Evolutionary conservation across 2,888 invertebrate species (phyloP).

Genomic region (Priocnemis perturbator): DNA sequence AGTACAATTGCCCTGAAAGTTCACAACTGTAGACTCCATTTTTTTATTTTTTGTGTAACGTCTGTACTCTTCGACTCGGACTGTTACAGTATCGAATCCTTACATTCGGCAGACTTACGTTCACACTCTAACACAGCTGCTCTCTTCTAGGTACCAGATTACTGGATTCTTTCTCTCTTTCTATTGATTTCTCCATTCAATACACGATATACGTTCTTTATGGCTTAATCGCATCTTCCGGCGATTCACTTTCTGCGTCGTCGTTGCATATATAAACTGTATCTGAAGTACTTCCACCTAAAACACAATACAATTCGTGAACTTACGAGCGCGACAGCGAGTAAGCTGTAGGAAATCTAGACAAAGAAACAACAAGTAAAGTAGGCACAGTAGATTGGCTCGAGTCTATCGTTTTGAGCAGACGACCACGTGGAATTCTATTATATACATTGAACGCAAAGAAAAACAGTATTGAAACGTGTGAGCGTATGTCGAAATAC

Average conservation of each 20-base stretch:
- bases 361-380: background rate
- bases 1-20: background rate
- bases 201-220: background rate
- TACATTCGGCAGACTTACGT: background rate
- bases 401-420: too few species aligned
- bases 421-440: too few species aligned
- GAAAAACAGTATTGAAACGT: too few species aligned
- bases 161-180: constrained; percentile 7
- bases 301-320: constrained; percentile 33
- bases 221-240: constrained; percentile 37
- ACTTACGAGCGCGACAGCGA: too few species aligned
- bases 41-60: background rate
- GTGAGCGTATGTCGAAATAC: too few species aligned
- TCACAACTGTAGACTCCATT: background rate
- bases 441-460: too few species aligned
- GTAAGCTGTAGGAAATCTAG: background rate
- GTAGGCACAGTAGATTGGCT: background rate
- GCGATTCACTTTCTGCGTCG: constrained; percentile 44
- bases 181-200: constrained; percentile 6
- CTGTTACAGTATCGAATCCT: background rate
- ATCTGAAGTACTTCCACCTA: constrained; percentile 48
- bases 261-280: constrained; percentile 46
- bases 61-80: background rate
- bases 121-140: background rate
- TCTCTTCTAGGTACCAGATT: background rate